Conservation (phyloP, 1,140 invertebrate species). For the Drosophila albomicans region DNA sequence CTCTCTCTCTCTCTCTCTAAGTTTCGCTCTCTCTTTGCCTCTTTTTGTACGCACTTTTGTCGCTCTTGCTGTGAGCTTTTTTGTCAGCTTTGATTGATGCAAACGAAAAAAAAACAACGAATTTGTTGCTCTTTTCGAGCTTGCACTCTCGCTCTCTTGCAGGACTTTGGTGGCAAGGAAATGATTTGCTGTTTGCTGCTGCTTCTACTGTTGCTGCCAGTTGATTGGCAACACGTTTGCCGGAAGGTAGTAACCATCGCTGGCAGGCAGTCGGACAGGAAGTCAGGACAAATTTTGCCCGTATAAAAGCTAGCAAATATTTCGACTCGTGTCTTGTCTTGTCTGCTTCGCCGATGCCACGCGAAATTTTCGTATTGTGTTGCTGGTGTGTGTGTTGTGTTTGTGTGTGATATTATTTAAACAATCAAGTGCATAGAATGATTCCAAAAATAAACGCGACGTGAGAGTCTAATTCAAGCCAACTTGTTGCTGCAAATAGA, state of each 20-base stretch:
- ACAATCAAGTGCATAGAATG: slow-evolving; percentile 25
- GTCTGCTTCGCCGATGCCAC: slow-evolving; percentile 7
- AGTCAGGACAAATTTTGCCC: slow-evolving; percentile 24
- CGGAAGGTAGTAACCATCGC: slow-evolving; percentile 73
- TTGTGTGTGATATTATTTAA: slow-evolving; percentile 33
- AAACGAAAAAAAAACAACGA: not conserved
- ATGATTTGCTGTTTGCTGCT: slow-evolving; percentile 65
- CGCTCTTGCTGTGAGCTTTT: slow-evolving; percentile 49
- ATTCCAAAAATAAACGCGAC: slow-evolving; percentile 17
- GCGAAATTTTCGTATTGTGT: slow-evolving; percentile 31
- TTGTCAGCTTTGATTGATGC: slow-evolving; percentile 51
- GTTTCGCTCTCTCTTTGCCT: not conserved
- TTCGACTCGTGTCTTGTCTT: slow-evolving; percentile 12
- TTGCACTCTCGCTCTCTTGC: slow-evolving; percentile 33
- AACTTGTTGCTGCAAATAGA: slow-evolving; percentile 66
- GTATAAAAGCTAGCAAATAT: not conserved
- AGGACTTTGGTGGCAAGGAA: slow-evolving; percentile 54
- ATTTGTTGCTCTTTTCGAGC: slow-evolving; percentile 45
- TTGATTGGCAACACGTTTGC: slow-evolving; percentile 84
- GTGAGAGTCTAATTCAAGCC: slow-evolving; percentile 26
- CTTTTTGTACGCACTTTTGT: slow-evolving; percentile 13
- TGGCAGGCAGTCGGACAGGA: slow-evolving; percentile 43
- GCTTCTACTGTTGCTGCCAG: slow-evolving; percentile 53
- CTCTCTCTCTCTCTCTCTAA: slow-evolving; percentile 19
- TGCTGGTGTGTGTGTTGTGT: not conserved